Evolutionary conservation across 2,888 invertebrate genomes (phyloP).

Genomic region (Tetheella fluctuosa): DNA sequence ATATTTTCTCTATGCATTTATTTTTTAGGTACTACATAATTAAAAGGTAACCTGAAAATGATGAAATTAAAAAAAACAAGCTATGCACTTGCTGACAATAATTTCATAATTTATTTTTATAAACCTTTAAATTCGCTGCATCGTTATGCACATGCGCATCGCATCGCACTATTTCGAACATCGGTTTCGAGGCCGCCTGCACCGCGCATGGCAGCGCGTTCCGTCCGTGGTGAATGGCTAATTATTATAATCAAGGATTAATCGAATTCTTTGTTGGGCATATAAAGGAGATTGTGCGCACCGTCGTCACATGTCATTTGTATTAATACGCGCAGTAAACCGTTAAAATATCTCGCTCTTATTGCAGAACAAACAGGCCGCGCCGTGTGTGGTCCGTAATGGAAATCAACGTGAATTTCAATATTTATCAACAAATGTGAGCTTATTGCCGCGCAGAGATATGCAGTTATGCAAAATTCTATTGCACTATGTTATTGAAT

Average conservation of each 20-base stretch:
- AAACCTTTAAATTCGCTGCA: neutral
- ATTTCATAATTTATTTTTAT: neutral
- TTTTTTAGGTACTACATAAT: too few relatives aligned
- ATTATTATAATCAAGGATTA: conserved; percentile 72
- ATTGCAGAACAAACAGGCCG: conserved; percentile 50
- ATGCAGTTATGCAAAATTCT: conserved; percentile 59
- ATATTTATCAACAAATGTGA: conserved; percentile 72
- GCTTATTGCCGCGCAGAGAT: conserved; percentile 53
- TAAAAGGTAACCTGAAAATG: too few relatives aligned
- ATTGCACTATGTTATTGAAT: conserved; percentile 47
- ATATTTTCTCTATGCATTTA: too few relatives aligned
- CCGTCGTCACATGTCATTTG: conserved; percentile 57
- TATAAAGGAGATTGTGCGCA: conserved; percentile 52
- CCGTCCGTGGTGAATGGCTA: conserved; percentile 58
- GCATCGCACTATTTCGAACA: neutral
- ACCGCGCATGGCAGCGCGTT: conserved; percentile 11
- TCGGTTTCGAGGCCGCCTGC: neutral
- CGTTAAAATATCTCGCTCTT: conserved; percentile 60
- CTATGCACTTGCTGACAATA: too few relatives aligned
- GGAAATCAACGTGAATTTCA: conserved; percentile 61
- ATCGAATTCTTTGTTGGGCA: conserved; percentile 57
- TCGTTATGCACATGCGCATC: neutral
- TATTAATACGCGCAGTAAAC: conserved; percentile 54
- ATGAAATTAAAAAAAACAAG: too few relatives aligned
- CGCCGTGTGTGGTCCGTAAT: conserved; percentile 71